Evolutionary conservation across 2,888 invertebrate genomes (phyloP), one percentile per base, ranked within the genome.

Genomic region (Agrilus cyanescens): DNA sequence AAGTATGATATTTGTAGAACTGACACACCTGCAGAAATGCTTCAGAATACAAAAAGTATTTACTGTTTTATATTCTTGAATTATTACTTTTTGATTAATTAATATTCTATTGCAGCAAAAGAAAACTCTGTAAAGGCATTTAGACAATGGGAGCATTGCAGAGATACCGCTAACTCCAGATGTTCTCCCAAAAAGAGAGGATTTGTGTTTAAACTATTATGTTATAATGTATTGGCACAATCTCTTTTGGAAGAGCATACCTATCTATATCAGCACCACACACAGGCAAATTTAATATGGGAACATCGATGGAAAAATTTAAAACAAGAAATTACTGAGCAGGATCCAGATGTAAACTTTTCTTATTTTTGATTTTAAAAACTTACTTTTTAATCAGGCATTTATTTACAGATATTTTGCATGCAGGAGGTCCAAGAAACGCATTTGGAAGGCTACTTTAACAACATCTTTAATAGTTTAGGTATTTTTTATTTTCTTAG

Each of bases 171-270:
- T 6, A 20, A 20, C 6, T 20, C 20, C 2, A 8, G 10, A 8
- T 8, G 10, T 25, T 25, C 25, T 10, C 10, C 25, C 8, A 20
- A 8, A 6, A 20, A 20, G 7, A 20, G 7, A 14, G 58, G 65
- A 25, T 69, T 76, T 45, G 63, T 63, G 43, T 80, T 90, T 55
- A 79, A 75, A 46, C 63, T 93, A 20, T 70, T 91, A 62, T 85
- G 85, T 0, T 95, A 91, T 65, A 95, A 96, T 64, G 82, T 95
- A 20, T 67, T 95, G 44, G 84, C 93, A 0, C 94, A 94, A 66
- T 76, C 80, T 54, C 70, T 94, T 33, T 59, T 94, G 41, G 75
- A 82, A 49, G 69, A 73, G 48, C 87, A 94, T 59, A 66, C 72
- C 0, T 72, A 84, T 57, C 67, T 95, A 12, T 95, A 95, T 59